Conservation (phyloP, 1,140 invertebrate genomes). For the Oscheius sp. region DNA sequence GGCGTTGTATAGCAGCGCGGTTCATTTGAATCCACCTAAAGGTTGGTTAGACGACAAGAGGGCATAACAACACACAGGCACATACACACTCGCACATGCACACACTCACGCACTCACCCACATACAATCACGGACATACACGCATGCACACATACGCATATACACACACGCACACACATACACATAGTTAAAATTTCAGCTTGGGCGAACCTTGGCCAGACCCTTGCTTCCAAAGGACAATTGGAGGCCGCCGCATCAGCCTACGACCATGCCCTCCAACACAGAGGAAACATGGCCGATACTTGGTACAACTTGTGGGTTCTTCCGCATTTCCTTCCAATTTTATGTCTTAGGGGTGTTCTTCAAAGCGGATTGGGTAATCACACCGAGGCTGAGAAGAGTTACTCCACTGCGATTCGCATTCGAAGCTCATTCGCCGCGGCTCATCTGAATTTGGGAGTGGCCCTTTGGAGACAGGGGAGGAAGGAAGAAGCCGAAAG, state of each 20-base stretch:
- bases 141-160: too few species aligned
- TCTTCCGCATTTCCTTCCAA: slow-evolving; percentile 31
- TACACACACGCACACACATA: too few species aligned
- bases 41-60: slow-evolving; percentile 68
- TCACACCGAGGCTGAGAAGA: background rate
- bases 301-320: slow-evolving; percentile 97
- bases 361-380: slow-evolving; percentile 24
- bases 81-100: too few species aligned
- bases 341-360: slow-evolving; percentile 8
- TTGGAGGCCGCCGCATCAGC: slow-evolving; percentile 80
- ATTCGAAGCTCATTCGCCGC: slow-evolving; percentile 15
- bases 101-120: too few species aligned
- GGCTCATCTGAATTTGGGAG: slow-evolving; percentile 16
- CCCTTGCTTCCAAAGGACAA: slow-evolving; percentile 79
- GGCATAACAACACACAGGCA: too few species aligned
- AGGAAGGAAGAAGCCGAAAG: background rate
- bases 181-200: slow-evolving; percentile 67
- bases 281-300: slow-evolving; percentile 90
- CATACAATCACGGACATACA: too few species aligned
- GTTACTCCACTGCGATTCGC: slow-evolving; percentile 18
- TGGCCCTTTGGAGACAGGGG: slow-evolving; percentile 1
- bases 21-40: slow-evolving; percentile 93
- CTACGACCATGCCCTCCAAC: slow-evolving; percentile 78
- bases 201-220: slow-evolving; percentile 85
- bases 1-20: slow-evolving; percentile 82